A percentile compares a stretch with the other conserved stretches of the same genome.
These are phyloP conservation scores for Romanogobio albipinnatus DNA, from an alignment of 2,113 vertebrate species.

Conservation along the genomic window DNA sequence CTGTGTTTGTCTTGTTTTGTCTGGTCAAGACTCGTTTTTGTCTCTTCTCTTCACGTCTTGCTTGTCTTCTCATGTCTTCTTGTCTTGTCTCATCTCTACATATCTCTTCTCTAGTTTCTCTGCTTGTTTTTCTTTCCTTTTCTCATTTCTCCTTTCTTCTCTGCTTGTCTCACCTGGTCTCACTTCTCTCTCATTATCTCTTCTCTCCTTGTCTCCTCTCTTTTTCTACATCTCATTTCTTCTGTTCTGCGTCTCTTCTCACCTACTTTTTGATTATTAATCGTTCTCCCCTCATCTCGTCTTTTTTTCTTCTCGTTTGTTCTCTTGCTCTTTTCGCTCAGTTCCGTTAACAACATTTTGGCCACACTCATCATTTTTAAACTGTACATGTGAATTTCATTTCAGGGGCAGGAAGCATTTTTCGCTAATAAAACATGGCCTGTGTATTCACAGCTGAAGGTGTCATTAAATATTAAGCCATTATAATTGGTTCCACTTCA, in stretches of 20 bases:
- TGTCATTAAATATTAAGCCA: conserved; percentile 53
- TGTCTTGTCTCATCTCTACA: not conserved
- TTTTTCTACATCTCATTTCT: not conserved
- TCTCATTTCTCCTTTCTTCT: not conserved
- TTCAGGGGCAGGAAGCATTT: conserved; percentile 8
- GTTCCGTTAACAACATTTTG: not conserved
- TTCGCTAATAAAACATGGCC: conserved; percentile 42
- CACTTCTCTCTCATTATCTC: too few species aligned
- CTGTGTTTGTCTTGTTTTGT: not conserved
- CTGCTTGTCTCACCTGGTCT: not conserved
- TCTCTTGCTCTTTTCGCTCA: not conserved
- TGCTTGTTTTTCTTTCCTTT: not conserved
- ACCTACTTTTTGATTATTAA: not conserved
- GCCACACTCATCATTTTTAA: conserved; percentile 9
- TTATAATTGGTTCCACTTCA: conserved; percentile 56
- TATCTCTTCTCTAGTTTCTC: not conserved
- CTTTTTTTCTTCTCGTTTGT: not conserved
- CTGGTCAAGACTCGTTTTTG: not conserved
- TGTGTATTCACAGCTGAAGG: conserved; percentile 47
- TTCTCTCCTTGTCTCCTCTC: not conserved
- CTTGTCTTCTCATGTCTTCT: not conserved
- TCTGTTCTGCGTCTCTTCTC: not conserved
- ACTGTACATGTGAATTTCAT: not conserved
- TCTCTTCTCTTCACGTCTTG: too few species aligned
- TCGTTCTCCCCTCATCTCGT: not conserved